Conservation (phyloP, 2,113 vertebrate genomes). For the Mola mola region DNA sequence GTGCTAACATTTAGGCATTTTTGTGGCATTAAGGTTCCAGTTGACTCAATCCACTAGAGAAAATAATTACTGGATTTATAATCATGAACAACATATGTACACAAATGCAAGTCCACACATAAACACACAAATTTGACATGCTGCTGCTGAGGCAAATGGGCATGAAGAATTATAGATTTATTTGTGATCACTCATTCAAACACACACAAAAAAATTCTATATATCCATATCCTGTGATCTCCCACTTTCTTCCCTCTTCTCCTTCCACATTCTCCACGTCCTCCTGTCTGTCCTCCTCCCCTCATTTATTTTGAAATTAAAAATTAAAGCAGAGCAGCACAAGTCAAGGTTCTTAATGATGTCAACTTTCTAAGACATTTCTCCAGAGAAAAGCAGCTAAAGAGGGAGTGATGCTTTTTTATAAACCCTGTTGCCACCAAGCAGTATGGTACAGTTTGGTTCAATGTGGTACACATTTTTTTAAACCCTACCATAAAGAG, state of each 20-base stretch:
- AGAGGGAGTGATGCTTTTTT: too few relatives aligned
- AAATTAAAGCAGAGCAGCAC: conserved; percentile 53
- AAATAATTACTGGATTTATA: conserved; percentile 70
- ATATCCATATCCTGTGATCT: conserved; percentile 37
- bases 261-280: conserved; percentile 1
- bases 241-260: not conserved
- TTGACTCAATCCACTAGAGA: conserved; percentile 38
- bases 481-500: too few relatives aligned
- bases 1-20: conserved; percentile 40
- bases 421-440: too few relatives aligned
- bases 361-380: conserved; percentile 49
- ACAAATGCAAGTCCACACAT: not conserved
- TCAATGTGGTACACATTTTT: too few relatives aligned
- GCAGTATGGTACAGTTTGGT: too few relatives aligned
- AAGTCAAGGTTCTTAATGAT: conserved; percentile 60
- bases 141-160: not conserved
- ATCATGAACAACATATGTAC: conserved; percentile 52
- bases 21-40: conserved; percentile 32
- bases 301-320: conserved; percentile 63
- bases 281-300: conserved; percentile 23
- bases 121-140: not conserved
- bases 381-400: conserved; percentile 26
- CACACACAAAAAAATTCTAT: conserved; percentile 44
- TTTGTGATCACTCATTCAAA: conserved; percentile 1
- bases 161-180: conserved; percentile 21